Evolutionary conservation across 2,113 vertebrate genomes (phyloP).

Genomic region (Trochalopteron elliotii): DNA sequence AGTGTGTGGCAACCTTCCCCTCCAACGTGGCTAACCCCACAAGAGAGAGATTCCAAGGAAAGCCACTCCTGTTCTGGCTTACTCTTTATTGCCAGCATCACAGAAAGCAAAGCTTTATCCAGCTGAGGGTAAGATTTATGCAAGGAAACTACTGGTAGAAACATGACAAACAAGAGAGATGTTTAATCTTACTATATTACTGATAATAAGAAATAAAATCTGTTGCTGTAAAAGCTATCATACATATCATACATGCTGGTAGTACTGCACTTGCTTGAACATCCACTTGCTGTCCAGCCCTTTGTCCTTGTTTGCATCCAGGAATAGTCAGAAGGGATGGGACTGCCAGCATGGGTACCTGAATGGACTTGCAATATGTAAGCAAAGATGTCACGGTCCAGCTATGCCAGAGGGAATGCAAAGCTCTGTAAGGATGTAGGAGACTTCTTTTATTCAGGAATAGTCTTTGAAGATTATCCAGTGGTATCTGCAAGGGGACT

Average conservation of each 20-base stretch:
- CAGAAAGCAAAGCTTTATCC: background rate
- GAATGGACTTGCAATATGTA: background rate
- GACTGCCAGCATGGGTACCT: background rate
- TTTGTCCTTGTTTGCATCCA: background rate
- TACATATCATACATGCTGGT: background rate
- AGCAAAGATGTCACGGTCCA: background rate
- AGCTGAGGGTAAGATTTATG: background rate
- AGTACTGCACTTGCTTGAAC: background rate
- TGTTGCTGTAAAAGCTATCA: background rate
- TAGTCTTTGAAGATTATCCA: background rate
- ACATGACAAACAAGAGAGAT: background rate
- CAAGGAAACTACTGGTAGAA: background rate
- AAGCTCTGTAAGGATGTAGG: background rate
- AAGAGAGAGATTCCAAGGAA: background rate
- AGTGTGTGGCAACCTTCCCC: background rate
- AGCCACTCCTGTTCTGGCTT: background rate
- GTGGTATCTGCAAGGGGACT: background rate
- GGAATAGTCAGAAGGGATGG: background rate
- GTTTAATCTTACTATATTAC: background rate
- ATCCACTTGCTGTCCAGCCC: background rate
- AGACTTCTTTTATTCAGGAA: background rate
- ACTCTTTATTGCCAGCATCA: background rate
- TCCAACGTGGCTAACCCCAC: background rate
- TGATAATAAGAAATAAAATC: background rate
- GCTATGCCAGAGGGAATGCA: background rate